These are phyloP conservation scores for Eriosoma lanigerum DNA, from an alignment of 1,140 invertebrate genomes.

Conservation along the genomic window DNA sequence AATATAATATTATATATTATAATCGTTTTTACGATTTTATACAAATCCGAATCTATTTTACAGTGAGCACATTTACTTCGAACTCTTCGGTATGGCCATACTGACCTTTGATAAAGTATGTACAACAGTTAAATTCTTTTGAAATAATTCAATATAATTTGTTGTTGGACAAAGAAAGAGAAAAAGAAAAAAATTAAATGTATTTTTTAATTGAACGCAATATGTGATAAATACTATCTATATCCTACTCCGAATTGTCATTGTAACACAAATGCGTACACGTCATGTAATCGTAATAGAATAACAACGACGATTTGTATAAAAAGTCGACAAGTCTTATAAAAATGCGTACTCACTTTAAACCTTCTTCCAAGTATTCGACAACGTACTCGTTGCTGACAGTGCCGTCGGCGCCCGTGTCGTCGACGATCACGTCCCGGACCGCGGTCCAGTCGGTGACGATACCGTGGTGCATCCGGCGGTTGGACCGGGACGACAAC, in stretches of 20 bases:
- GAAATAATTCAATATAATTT: too few species aligned
- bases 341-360: not conserved
- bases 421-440: conserved; percentile 40
- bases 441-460: not conserved
- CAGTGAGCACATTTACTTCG: not conserved
- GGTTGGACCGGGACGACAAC: not conserved
- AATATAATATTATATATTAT: not conserved
- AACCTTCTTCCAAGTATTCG: conserved; percentile 6
- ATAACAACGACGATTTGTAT: not conserved
- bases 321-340: not conserved
- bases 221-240: too few species aligned
- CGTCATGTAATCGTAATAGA: too few species aligned
- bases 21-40: not conserved
- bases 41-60: not conserved
- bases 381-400: conserved; percentile 29
- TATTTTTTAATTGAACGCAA: too few species aligned
- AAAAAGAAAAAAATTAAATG: too few species aligned
- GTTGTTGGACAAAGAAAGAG: too few species aligned
- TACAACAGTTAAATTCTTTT: not conserved
- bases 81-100: too few species aligned
- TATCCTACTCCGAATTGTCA: too few species aligned
- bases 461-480: not conserved
- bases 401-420: not conserved
- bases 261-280: too few species aligned
- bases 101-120: conserved; percentile 21